A percentile compares a stretch with the other conserved stretches of the same genome.
Evolutionary conservation across 2,797 vertebrate genomes (phyloP).

Genomic region (Furcifer pardalis): DNA sequence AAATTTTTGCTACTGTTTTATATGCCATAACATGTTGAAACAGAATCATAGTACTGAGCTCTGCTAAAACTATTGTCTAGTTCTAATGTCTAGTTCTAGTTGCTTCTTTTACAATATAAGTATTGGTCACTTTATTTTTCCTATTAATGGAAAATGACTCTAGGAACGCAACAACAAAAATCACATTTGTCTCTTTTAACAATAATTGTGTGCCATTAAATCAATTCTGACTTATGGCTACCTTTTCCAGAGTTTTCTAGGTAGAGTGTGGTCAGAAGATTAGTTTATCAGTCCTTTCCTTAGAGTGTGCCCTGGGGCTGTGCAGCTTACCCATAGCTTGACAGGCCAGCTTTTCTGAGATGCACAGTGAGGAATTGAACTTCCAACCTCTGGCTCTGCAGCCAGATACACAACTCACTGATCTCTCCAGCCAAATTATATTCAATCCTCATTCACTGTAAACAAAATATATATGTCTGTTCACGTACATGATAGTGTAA

Average conservation of each 20-base stretch:
- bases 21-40: slow-evolving; percentile 5
- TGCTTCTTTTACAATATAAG: slow-evolving; percentile 32
- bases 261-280: too few relatives aligned
- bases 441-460: slow-evolving; percentile 11
- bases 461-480: slow-evolving; percentile 20
- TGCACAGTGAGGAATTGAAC: too few relatives aligned
- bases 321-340: too few relatives aligned
- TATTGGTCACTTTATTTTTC: slow-evolving; percentile 37
- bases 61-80: slow-evolving; percentile 2
- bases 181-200: slow-evolving; percentile 2
- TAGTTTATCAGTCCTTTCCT: too few relatives aligned
- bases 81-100: too few relatives aligned
- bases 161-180: slow-evolving; percentile 23
- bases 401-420: too few relatives aligned
- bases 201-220: too few relatives aligned
- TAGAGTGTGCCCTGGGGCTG: too few relatives aligned
- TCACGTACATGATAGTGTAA: slow-evolving; percentile 22
- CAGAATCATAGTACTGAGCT: neutral
- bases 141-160: neutral
- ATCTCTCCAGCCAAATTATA: slow-evolving; percentile 26
- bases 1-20: neutral
- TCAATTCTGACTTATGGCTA: too few relatives aligned
- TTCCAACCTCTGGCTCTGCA: too few relatives aligned
- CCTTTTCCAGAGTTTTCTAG: too few relatives aligned
- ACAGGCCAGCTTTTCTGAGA: too few relatives aligned